phyloP scores from a whole-genome alignment of 2,797 vertebrate genomes.

The Carduelis carduelis region DNA sequence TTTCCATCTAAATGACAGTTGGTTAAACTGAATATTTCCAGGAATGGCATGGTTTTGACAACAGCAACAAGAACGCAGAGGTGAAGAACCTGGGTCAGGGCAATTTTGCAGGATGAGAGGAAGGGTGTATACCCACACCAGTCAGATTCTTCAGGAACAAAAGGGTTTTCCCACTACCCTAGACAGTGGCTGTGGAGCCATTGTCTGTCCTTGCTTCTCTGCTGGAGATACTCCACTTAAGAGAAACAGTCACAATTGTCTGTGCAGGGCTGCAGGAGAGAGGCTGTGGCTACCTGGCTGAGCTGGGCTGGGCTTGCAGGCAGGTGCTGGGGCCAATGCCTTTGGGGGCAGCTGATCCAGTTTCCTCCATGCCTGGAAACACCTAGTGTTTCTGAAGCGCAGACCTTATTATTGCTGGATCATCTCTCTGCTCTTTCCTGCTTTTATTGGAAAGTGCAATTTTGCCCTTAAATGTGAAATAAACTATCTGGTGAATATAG shows the following conservation, averaged over 20 bases:
- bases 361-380: rapidly evolving
- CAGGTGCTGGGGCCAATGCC: rapidly evolving
- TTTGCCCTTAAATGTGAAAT: not conserved
- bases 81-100: rapidly evolving
- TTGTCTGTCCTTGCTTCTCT: not conserved
- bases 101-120: rapidly evolving
- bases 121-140: rapidly evolving
- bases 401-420: rapidly evolving
- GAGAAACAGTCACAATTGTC: not conserved
- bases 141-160: not conserved
- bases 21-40: not conserved
- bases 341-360: rapidly evolving
- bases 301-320: rapidly evolving
- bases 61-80: not conserved
- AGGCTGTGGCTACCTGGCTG: rapidly evolving
- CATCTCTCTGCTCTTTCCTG: not conserved
- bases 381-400: not conserved
- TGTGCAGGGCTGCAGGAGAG: no score
- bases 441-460: not conserved
- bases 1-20: not conserved
- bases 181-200: rapidly evolving
- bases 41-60: not conserved
- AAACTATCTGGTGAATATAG: not conserved
- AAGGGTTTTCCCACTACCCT: not conserved
- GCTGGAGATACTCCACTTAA: not conserved